Percentiles rank a stretch among this genome's conserved stretches.
Evolutionary conservation across 2,888 invertebrate species (phyloP).

Genomic region (Orthosia cruda): DNA sequence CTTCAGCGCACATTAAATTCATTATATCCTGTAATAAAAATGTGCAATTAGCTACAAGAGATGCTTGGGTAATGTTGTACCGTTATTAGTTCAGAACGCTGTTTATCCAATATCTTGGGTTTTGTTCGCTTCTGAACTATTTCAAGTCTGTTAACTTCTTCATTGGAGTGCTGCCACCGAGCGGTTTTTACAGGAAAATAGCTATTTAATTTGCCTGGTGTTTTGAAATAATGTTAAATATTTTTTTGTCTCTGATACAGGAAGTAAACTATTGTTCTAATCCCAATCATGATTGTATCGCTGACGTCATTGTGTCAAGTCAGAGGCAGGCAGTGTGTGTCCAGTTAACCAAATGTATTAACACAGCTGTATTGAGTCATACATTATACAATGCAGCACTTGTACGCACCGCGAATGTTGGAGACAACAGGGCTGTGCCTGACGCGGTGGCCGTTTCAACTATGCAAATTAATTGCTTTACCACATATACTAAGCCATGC

Average conservation of each 20-base stretch:
- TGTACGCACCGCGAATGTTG: slow-evolving; percentile 46
- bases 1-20: slow-evolving; percentile 76
- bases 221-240: background rate
- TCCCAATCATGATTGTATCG: background rate
- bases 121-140: slow-evolving; percentile 47
- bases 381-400: slow-evolving; percentile 61
- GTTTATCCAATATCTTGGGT: slow-evolving; percentile 57
- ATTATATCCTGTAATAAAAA: slow-evolving; percentile 74
- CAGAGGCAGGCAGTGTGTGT: slow-evolving; percentile 25
- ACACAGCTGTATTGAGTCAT: slow-evolving; percentile 48
- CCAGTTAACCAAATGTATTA: slow-evolving; percentile 59
- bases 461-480: slow-evolving; percentile 84
- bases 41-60: slow-evolving; percentile 75
- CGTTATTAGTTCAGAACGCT: slow-evolving; percentile 65
- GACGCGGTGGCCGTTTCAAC: slow-evolving; percentile 76
- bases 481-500: slow-evolving; percentile 72
- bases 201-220: background rate
- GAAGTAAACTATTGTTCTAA: background rate
- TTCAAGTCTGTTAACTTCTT: slow-evolving; percentile 56
- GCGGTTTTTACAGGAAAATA: slow-evolving; percentile 14
- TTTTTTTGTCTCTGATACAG: background rate
- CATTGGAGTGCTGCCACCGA: slow-evolving; percentile 26
- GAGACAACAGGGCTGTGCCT: slow-evolving; percentile 65
- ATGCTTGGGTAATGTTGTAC: slow-evolving; percentile 70
- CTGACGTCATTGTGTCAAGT: slow-evolving; percentile 22